Evolutionary conservation across 2,113 vertebrate species (phyloP), one percentile per base, ranked within the genome.

Genomic region (Amblyopsis rosae): DNA sequence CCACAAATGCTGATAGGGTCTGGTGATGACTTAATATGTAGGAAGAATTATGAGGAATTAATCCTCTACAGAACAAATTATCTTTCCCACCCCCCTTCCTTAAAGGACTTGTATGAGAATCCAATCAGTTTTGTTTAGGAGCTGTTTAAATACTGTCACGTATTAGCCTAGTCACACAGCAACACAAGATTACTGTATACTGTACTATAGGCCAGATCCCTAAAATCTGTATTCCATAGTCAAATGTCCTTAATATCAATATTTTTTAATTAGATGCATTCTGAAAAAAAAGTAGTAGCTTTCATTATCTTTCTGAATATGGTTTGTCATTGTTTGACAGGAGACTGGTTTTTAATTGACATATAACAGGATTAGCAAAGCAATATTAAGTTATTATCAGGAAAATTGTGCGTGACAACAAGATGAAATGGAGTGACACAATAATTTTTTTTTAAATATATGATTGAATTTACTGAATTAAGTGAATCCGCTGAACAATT

Each of bases 21-120:
- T 81, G 67, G 80, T 88, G 86, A 84, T 76, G 85, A 80, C 76
- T 82, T 56, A 8, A 70, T 77, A 79, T 65, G 62, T 62, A 72
- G 72, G 70, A 69, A 81, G 86, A 85, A 70, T 82, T 82, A 88
- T 70, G 73, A 77, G 69, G 62, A 67, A 66, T 68, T 86, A 65
- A 84, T 79, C 74, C 50, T 48, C 67, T 54, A 84, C 70, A 61
- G 65, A 71, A 55, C 59, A 60, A 51, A 67, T 56, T 59, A 62
- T 73, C 65, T 63, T 19, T 17, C 77, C 76, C 83, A 80, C 76
- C 74, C 33, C 15, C 47, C 47, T 12, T 0, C 48, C 47, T 49
- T 4, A 67, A 71, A 64, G 64, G 58, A 60, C 65, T 17, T 33
- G 53, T 54, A 62, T 65, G 32, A 9, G 12, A 9, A 58, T 6